phyloP scores from a whole-genome alignment of 2,797 vertebrate species.

The Hyperoplus lanceolatus region DNA sequence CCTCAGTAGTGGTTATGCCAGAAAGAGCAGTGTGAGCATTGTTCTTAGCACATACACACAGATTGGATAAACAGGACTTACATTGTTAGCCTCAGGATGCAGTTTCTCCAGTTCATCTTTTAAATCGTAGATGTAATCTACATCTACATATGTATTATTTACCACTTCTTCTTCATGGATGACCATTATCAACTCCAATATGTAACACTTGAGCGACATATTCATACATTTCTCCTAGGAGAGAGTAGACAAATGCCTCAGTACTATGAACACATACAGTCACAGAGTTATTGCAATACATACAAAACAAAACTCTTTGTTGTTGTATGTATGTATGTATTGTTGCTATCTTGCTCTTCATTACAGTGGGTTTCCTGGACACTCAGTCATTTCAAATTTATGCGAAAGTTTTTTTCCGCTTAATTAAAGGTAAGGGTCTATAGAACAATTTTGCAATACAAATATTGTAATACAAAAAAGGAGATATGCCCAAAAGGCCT shows the following conservation, averaged over 20 bases:
- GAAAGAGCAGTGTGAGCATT: background rate
- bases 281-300: background rate
- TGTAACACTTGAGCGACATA: constrained; percentile 75
- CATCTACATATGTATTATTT: accelerated
- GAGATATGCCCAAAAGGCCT: too few relatives aligned
- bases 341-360: too few relatives aligned
- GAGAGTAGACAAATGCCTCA: constrained; percentile 34
- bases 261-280: background rate
- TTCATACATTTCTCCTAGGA: constrained; percentile 66
- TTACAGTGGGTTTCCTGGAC: too few relatives aligned
- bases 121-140: constrained; percentile 13
- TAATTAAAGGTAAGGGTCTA: too few relatives aligned
- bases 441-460: too few relatives aligned
- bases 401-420: too few relatives aligned
- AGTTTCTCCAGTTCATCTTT: accelerated
- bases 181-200: constrained; percentile 79
- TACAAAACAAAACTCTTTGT: background rate
- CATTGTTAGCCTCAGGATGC: background rate
- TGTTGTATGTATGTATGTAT: background rate
- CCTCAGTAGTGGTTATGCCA: background rate
- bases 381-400: too few relatives aligned
- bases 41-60: background rate
- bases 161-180: constrained; percentile 40
- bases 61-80: constrained; percentile 50
- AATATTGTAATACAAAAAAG: too few relatives aligned